Evolutionary conservation across 2,888 invertebrate species (phyloP).

Genomic region (Aproaerema taeniolella): DNA sequence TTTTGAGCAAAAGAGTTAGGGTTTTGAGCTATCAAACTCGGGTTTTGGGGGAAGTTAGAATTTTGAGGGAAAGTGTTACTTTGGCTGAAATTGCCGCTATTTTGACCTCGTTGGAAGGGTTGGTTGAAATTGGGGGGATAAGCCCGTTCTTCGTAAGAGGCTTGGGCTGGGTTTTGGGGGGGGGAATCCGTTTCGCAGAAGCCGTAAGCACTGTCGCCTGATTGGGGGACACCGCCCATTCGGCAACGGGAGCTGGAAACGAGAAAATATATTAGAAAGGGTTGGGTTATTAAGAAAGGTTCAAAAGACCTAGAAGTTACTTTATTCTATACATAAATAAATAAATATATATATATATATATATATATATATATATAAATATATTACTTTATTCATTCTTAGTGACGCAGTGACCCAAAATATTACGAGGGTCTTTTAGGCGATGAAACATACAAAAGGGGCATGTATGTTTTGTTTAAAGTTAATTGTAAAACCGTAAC

Average conservation of each 20-base stretch:
- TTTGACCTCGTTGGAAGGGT: constrained; percentile 23
- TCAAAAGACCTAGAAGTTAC: no score
- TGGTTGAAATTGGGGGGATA: constrained; percentile 36
- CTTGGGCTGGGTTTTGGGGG: constrained; percentile 27
- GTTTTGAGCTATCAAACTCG: constrained; percentile 9
- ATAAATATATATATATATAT: no score
- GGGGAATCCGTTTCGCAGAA: constrained; percentile 75
- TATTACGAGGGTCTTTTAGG: no score
- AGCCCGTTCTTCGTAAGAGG: constrained; percentile 38
- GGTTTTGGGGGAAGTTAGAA: constrained; percentile 20
- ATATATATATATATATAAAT: no score
- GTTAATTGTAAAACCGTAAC: no score
- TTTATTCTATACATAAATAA: background rate
- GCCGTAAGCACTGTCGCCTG: constrained; percentile 88
- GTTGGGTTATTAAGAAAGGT: no score
- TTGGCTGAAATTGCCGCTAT: constrained; percentile 20
- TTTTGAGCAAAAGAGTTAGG: constrained; percentile 7
- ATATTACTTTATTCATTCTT: no score
- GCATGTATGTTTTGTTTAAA: no score
- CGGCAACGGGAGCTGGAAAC: constrained; percentile 72
- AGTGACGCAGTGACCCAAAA: no score
- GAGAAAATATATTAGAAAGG: no score
- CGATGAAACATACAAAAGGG: no score
- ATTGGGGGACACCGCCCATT: constrained; percentile 82
- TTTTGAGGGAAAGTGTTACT: constrained; percentile 23